Evolutionary conservation across 2,797 vertebrate species (phyloP).

Genomic region (Sternotherus odoratus): DNA sequence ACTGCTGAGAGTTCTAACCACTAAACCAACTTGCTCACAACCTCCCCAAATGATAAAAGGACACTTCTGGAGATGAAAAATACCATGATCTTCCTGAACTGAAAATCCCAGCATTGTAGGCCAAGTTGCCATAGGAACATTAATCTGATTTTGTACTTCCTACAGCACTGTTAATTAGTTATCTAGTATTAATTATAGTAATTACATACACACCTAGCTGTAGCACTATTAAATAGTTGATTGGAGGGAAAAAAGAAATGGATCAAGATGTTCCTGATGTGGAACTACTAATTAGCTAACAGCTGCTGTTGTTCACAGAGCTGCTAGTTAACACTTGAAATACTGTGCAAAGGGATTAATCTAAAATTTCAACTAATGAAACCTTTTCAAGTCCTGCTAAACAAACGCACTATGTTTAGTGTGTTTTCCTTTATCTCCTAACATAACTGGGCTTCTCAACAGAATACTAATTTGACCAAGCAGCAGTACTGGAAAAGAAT

Average conservation of each 20-base stretch:
- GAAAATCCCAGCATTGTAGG: conserved; percentile 32
- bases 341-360: conserved; percentile 32
- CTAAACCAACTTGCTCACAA: not conserved
- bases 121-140: conserved; percentile 58
- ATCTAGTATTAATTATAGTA: conserved; percentile 75
- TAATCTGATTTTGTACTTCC: conserved; percentile 69
- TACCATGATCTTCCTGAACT: not conserved
- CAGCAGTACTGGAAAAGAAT: not conserved
- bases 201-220: conserved; percentile 76
- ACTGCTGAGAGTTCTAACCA: not conserved
- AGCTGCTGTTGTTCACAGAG: conserved; percentile 50
- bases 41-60: not conserved
- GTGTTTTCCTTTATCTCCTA: conserved; percentile 20
- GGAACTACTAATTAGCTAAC: conserved; percentile 64
- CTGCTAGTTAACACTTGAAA: conserved; percentile 61
- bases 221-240: conserved; percentile 60
- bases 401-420: not conserved
- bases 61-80: not conserved
- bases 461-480: conserved; percentile 29
- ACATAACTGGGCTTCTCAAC: conserved; percentile 2
- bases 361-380: conserved; percentile 32
- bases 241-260: conserved; percentile 6
- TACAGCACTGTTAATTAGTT: conserved; percentile 68
- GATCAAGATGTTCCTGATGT: conserved; percentile 41
- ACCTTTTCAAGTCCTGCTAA: conserved; percentile 25